Evolutionary conservation across 2,888 invertebrate species (phyloP).

Genomic region (Acronicta psi): DNA sequence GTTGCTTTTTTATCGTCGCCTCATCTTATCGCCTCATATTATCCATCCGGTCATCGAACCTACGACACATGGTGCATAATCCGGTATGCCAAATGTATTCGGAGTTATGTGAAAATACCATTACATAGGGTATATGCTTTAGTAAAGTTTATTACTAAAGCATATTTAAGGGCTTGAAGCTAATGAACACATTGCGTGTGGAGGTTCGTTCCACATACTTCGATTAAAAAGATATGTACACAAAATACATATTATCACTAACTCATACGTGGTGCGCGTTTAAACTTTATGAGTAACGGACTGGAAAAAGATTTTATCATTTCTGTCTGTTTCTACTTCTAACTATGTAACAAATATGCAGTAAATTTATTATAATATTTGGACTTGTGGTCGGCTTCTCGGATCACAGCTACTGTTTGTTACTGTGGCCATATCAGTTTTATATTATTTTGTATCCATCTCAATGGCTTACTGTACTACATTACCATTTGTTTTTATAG

Average conservation of each 20-base stretch:
- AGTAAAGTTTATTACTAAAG: not conserved
- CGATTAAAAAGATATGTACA: no score
- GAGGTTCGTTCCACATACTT: not conserved
- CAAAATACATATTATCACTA: not conserved
- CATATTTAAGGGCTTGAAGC: not conserved
- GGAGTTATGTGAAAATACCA: no score
- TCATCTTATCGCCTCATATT: no score
- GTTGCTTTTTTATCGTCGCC: no score
- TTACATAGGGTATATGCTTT: no score
- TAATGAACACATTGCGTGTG: not conserved
- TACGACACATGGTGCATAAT: no score
- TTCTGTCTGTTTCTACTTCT: no score
- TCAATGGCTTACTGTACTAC: not conserved
- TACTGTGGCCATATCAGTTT: not conserved
- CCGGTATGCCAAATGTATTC: no score
- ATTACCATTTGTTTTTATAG: not conserved
- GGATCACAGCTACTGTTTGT: slow-evolving; percentile 3
- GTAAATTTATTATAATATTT: no score
- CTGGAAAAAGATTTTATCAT: slow-evolving; percentile 14
- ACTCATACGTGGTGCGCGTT: not conserved
- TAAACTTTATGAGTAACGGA: slow-evolving; percentile 24
- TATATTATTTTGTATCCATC: not conserved
- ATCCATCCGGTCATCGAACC: no score
- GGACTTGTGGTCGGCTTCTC: slow-evolving; percentile 3
- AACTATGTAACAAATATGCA: no score